Evolutionary conservation across 2,113 vertebrate species (phyloP).

Genomic region (Porphyrio hochstetteri): DNA sequence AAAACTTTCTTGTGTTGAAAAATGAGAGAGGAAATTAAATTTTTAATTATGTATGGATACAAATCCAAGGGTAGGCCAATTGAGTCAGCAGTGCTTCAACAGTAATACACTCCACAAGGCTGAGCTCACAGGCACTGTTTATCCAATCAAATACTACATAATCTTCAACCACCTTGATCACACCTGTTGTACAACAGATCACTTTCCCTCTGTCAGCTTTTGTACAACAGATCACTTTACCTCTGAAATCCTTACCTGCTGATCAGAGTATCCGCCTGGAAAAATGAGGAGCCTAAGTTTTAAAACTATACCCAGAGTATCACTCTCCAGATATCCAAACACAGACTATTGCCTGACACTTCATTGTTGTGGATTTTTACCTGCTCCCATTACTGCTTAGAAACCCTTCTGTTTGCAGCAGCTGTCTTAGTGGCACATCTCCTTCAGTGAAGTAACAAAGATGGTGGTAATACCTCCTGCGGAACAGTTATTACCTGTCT

Average conservation of each 20-base stretch:
- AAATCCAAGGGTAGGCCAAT: not conserved
- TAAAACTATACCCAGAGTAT: not conserved
- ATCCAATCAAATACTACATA: not conserved
- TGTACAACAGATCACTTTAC: not conserved
- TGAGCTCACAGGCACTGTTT: not conserved
- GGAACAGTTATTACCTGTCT: not conserved
- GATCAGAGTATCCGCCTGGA: not conserved
- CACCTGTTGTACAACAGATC: not conserved
- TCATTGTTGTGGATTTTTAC: not conserved
- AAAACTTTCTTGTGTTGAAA: not conserved
- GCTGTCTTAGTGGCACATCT: not conserved
- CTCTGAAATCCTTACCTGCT: not conserved
- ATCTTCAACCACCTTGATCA: not conserved
- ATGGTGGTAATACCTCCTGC: not conserved
- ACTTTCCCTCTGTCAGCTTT: not conserved
- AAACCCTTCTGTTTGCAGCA: not conserved
- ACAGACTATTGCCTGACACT: constrained; percentile 42
- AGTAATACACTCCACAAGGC: not conserved
- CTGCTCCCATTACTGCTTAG: not conserved
- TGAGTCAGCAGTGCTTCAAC: not conserved
- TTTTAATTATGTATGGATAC: not conserved
- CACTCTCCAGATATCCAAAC: constrained; percentile 50
- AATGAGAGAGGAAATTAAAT: not conserved
- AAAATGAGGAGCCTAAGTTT: not conserved
- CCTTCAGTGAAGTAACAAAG: not conserved